These are phyloP conservation scores for Gymnopithys bicolor DNA, from an alignment of 2,797 vertebrate genomes.

Conservation along the genomic window DNA sequence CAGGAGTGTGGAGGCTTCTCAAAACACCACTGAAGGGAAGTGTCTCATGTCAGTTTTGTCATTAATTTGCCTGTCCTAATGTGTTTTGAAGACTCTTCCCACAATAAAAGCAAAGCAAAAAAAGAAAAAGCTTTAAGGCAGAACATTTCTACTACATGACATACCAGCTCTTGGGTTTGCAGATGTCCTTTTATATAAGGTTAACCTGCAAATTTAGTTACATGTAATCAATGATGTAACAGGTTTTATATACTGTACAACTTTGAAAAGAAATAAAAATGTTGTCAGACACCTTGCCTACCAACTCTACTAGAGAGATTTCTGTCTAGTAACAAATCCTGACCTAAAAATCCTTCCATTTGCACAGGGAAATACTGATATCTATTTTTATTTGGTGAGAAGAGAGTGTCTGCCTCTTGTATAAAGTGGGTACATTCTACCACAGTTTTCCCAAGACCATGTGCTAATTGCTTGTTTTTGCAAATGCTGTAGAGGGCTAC, in stretches of 20 bases:
- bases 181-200: not conserved
- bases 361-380: not conserved
- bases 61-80: not conserved
- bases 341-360: not conserved
- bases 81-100: not conserved
- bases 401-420: not conserved
- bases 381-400: not conserved
- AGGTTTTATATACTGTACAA: not conserved
- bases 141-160: not conserved
- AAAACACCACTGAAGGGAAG: not conserved
- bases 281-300: not conserved
- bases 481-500: not conserved
- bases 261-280: not conserved
- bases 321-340: not conserved
- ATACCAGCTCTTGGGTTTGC: not conserved
- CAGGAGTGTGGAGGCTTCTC: not conserved
- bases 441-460: not conserved
- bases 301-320: not conserved
- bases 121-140: not conserved
- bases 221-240: accelerated
- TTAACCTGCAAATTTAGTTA: not conserved
- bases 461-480: not conserved
- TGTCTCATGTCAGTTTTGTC: not conserved
- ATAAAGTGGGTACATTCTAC: not conserved
- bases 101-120: not conserved